Evolutionary conservation across 2,113 vertebrate species (phyloP).

Genomic region (Campylorhamphus procurvoides): DNA sequence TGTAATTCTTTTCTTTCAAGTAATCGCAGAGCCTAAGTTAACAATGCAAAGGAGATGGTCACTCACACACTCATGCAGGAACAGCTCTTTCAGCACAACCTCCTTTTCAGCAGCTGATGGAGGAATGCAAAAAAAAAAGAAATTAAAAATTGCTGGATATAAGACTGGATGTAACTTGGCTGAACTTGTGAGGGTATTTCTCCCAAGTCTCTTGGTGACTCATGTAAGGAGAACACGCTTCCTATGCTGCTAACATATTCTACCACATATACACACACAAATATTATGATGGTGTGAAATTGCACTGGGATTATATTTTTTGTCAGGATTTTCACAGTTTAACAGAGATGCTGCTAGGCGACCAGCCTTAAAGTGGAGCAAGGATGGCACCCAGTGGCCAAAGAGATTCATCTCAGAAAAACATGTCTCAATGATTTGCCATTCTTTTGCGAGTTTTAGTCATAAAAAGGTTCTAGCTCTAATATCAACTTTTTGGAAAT

Average conservation of each 20-base stretch:
- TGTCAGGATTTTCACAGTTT: conserved; percentile 48
- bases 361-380: conserved; percentile 74
- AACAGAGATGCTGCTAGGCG: not conserved
- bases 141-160: not conserved
- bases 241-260: conserved; percentile 25
- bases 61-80: not conserved
- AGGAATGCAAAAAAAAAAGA: not conserved
- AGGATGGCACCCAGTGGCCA: conserved; percentile 84
- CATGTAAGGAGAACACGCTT: not conserved
- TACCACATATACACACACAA: not conserved
- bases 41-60: not conserved
- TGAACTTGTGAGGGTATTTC: not conserved
- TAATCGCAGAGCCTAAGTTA: not conserved
- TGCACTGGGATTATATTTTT: conserved; percentile 36
- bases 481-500: not conserved
- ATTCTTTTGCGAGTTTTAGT: not conserved
- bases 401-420: conserved; percentile 68
- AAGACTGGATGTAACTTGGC: not conserved
- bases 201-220: not conserved
- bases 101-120: not conserved
- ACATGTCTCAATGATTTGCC: not conserved
- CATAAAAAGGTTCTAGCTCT: not conserved
- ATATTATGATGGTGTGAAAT: conserved; percentile 50
- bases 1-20: not conserved
- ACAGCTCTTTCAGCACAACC: not conserved